phyloP scores from a whole-genome alignment of 2,888 invertebrate species.

The Melipona bicolor region DNA sequence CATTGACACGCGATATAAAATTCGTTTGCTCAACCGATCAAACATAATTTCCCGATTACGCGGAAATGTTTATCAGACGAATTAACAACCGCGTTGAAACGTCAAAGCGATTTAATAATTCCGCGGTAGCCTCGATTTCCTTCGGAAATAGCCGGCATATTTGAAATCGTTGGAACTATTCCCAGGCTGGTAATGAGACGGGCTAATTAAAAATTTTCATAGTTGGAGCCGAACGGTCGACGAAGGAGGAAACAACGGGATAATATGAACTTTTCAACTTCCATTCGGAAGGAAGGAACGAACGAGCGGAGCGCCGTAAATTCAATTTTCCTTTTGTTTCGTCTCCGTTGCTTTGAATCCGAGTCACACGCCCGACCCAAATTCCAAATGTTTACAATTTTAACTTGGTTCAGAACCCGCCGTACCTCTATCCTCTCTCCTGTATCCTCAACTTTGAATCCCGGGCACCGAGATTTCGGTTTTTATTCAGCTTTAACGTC shows the following conservation, averaged over 20 bases:
- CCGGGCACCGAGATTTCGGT: neutral
- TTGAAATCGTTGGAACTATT: neutral
- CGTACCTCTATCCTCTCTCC: neutral
- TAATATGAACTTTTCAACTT: neutral
- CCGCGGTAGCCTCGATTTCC: neutral
- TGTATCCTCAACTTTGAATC: constrained; percentile 17
- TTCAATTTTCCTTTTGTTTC: constrained; percentile 21
- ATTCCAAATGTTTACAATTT: constrained; percentile 26
- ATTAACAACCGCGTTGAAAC: neutral
- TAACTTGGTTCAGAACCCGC: constrained; percentile 1
- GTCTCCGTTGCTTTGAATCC: neutral
- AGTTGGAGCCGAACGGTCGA: no score
- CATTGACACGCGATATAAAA: neutral
- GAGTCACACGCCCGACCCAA: constrained; percentile 11
- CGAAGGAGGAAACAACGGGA: neutral
- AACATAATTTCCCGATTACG: neutral
- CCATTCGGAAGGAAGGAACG: neutral
- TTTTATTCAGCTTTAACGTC: constrained; percentile 25
- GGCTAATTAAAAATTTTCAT: neutral
- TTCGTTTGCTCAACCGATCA: no score
- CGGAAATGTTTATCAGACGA: neutral
- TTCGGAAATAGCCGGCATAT: neutral
- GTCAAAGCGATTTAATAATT: neutral
- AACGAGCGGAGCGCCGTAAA: neutral
- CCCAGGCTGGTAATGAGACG: neutral